Percentiles rank a stretch among this genome's conserved stretches.
These are phyloP conservation scores for Helostoma temminkii DNA, from an alignment of 2,797 vertebrate genomes.

Conservation along the genomic window DNA sequence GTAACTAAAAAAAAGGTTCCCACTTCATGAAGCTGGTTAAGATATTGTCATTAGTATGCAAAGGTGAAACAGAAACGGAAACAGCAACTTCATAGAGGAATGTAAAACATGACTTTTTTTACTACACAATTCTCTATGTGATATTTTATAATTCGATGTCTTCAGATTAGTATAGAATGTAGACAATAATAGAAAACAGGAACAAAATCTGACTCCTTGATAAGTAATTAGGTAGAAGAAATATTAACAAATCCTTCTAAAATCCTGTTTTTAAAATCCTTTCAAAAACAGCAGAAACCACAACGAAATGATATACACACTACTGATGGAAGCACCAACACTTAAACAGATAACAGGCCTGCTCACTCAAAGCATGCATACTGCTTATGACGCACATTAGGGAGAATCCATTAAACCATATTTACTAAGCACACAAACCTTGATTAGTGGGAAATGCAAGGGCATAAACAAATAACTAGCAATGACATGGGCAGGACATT, in stretches of 20 bases:
- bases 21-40: too few relatives aligned
- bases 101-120: too few relatives aligned
- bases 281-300: slow-evolving; percentile 20
- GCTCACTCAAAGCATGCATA: slow-evolving; percentile 22
- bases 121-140: too few relatives aligned
- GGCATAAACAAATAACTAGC: slow-evolving; percentile 51
- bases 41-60: too few relatives aligned
- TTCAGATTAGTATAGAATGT: too few relatives aligned
- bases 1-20: too few relatives aligned
- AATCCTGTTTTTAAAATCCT: too few relatives aligned
- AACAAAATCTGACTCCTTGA: too few relatives aligned
- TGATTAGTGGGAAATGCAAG: slow-evolving; percentile 47
- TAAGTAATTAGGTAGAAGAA: background rate
- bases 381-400: slow-evolving; percentile 62
- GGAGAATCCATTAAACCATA: slow-evolving; percentile 43
- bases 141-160: too few relatives aligned
- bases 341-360: slow-evolving; percentile 33
- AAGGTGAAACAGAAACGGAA: too few relatives aligned
- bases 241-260: slow-evolving; percentile 34
- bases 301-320: slow-evolving; percentile 1
- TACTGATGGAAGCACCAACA: slow-evolving; percentile 34
- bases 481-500: slow-evolving; percentile 5
- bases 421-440: slow-evolving; percentile 63
- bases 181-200: too few relatives aligned
- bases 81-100: too few relatives aligned